Conservation (phyloP, 2,113 vertebrate genomes). For the Stigmatopora nigra region DNA sequence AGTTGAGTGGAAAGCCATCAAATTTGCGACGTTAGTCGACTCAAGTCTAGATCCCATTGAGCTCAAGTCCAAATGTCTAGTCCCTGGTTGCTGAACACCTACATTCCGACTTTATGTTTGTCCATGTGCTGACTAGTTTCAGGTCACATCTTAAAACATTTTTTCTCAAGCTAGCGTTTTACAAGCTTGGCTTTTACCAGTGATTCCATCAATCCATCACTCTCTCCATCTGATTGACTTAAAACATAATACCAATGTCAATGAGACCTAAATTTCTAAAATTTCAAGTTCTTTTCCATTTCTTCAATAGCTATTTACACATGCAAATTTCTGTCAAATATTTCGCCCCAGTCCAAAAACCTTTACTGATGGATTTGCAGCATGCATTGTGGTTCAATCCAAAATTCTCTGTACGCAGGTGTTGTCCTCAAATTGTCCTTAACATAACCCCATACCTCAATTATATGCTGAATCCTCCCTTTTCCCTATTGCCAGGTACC, state of each 20-base stretch:
- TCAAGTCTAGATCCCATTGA: too few species aligned
- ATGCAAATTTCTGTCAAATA: not conserved
- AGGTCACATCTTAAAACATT: too few species aligned
- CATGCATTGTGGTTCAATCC: constrained; percentile 10
- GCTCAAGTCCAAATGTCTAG: too few species aligned
- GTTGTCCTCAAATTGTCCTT: constrained; percentile 19
- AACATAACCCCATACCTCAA: constrained; percentile 6
- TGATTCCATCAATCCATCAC: too few species aligned
- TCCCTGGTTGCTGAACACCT: too few species aligned
- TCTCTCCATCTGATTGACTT: not conserved
- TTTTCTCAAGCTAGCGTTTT: too few species aligned
- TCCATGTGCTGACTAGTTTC: too few species aligned
- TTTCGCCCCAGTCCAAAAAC: not conserved
- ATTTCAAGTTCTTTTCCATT: not conserved
- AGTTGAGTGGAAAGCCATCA: too few species aligned
- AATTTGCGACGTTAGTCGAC: too few species aligned
- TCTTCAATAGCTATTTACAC: not conserved
- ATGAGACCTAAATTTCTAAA: not conserved
- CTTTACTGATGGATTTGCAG: constrained; percentile 3
- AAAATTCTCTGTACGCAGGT: constrained; percentile 12
- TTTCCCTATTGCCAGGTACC: constrained; percentile 9
- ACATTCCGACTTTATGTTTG: too few species aligned
- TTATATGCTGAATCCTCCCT: constrained; percentile 6
- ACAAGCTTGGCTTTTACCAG: too few species aligned
- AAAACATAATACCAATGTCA: not conserved